phyloP scores from a whole-genome alignment of 2,797 vertebrate genomes.

The Tokudaia tokunoshimensis region DNA sequence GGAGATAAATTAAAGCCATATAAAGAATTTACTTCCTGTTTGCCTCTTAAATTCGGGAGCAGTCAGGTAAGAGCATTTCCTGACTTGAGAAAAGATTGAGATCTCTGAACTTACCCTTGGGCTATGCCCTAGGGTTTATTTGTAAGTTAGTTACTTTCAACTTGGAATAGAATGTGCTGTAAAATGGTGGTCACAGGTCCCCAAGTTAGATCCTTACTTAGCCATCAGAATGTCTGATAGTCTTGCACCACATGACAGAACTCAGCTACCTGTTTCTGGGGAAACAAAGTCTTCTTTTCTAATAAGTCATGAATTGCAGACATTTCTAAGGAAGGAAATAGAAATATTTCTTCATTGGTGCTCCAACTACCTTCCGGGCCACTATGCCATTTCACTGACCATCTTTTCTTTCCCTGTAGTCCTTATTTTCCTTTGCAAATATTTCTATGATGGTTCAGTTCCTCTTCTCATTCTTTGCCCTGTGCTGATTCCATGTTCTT shows the following conservation, averaged over 20 bases:
- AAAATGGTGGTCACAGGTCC: slow-evolving; percentile 36
- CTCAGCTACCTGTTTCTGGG: background rate
- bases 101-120: slow-evolving; percentile 44
- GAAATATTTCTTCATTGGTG: background rate
- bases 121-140: slow-evolving; percentile 66
- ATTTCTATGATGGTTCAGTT: background rate
- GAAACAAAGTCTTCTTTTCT: slow-evolving; percentile 1
- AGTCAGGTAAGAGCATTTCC: slow-evolving; percentile 56
- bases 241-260: background rate
- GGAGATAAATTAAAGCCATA: slow-evolving; percentile 61
- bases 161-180: slow-evolving; percentile 57
- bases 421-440: background rate
- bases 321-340: background rate
- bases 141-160: slow-evolving; percentile 68
- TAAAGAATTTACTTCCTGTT: slow-evolving; percentile 71
- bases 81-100: slow-evolving; percentile 66
- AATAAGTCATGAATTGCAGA: background rate
- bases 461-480: background rate
- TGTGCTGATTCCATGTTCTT: background rate
- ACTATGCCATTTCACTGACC: too few species aligned
- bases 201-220: slow-evolving; percentile 56
- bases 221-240: background rate
- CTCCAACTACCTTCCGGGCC: background rate
- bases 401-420: background rate
- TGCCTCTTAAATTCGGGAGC: slow-evolving; percentile 63